Evolutionary conservation across 2,888 invertebrate species (phyloP).

Genomic region (Digitonthophagus gazella): DNA sequence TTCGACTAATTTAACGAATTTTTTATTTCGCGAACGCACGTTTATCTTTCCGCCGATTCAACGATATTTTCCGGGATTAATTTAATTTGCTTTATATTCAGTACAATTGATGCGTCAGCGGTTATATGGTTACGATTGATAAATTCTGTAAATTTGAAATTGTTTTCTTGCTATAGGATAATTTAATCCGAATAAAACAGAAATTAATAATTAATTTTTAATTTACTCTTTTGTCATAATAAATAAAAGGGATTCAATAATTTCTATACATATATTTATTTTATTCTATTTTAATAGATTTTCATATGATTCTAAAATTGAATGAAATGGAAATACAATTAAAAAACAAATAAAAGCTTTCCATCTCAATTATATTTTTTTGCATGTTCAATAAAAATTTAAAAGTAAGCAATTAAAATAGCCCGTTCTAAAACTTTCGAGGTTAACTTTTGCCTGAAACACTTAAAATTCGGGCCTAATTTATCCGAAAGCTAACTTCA

Average conservation of each 20-base stretch:
- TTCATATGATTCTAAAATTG: too few species aligned
- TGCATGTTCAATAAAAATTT: too few species aligned
- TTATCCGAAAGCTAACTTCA: not conserved
- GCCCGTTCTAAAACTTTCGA: not conserved
- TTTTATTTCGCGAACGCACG: not conserved
- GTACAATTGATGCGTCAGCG: not conserved
- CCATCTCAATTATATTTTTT: too few species aligned
- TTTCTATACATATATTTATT: not conserved
- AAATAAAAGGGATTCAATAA: too few species aligned
- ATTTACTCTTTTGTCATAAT: too few species aligned
- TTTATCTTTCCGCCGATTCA: not conserved
- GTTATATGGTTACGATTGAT: not conserved
- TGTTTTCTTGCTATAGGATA: too few species aligned
- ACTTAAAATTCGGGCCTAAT: not conserved
- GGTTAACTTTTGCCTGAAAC: not conserved
- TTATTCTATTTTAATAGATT: too few species aligned
- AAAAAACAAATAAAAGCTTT: too few species aligned
- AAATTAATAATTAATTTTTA: too few species aligned
- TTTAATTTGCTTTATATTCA: not conserved
- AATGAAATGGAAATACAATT: too few species aligned
- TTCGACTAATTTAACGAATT: not conserved
- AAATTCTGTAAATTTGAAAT: too few species aligned
- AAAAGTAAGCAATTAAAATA: not conserved
- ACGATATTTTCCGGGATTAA: not conserved
- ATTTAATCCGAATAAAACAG: too few species aligned